Evolutionary conservation across 2,888 invertebrate genomes (phyloP), one percentile per base, ranked within the genome.

Genomic region (Melanchra persicariae): DNA sequence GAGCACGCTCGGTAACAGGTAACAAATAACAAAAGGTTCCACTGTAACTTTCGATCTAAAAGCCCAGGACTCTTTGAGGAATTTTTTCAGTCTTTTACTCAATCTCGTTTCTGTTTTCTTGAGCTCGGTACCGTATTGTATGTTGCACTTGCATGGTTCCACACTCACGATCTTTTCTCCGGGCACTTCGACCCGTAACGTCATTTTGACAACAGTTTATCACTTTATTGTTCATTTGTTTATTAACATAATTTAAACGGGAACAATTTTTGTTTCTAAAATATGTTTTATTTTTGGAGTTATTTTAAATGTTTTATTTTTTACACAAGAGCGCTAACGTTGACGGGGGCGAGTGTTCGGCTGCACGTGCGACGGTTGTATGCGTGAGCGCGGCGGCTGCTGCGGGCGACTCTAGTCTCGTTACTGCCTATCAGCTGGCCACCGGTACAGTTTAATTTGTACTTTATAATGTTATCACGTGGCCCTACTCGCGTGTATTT

Each of bases 21-120:
- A 97, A 87, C 97, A 97, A 65, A 97, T 94, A 64, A 97, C 93
- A 83, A 97, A 97, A 9, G 97, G 97, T 90, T 97, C 97, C 37
- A 97, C 97, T n/a, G 97, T 97, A 47, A 96, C 85, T 89, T 94
- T 94, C 17, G 94, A 90, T 88, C 92, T 91, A 77, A 94, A 89
- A 40, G 91, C 89, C 95, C 96, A 95, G 79, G 93, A 87, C 77
- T 92, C 89, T 88, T 94, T 95, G 17, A 95, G 87, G 65, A 92
- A 92, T 80, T 93, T 88, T 81, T 95, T 95, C 45, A 95, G 85
- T 77, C 93, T 90, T 77, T 89, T 91, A 83, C 89, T 94, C 43
- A 95, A 82, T 87, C 91, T 93, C 62, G 85, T 90, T 77, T 95
- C 95, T 5, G 90, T 86, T 82, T 92, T 93, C 74, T 87, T 91